Base-by-base conservation (phyloP, 2,113 vertebrate genomes). In the Echinops telfairi region DNA sequence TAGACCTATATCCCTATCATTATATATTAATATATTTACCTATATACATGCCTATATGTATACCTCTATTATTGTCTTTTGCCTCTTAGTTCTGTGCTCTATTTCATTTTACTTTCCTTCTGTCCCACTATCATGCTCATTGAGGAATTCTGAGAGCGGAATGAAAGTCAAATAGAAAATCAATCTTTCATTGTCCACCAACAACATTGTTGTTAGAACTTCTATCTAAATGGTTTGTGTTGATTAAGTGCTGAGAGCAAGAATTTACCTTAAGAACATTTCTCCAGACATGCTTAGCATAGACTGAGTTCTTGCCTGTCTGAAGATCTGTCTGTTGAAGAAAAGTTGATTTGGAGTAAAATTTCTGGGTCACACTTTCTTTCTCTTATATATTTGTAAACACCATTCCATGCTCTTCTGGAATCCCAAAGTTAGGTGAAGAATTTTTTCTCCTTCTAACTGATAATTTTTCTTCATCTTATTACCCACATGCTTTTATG, bases 221-320 rank as follows among this genome's bases (percentile, higher is more conserved):
- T 91, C 85, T 93, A 43, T n/a, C 68, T 57, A 70, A 91, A 77
- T 71, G 36, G 31, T 66, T 82, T 76, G 85, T 38, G 19, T 82
- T 89, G 33, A 82, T 82, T 77, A 70, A 82, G 3, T 36, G 89
- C 29, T 64, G 81, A 77, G n/a, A 88, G 31, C 25, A 85, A 27
- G 43, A 70, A 68, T 75, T 93, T 93, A 53, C 40, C 73, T 68
- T 88, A 60, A 68, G 84, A 70, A 5, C 68, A 43, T 76, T 81
- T 85, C 75, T 70, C 66, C 84, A 91, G 75, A 66, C n/a, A 33
- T 81, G 82, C 36, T 68, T 43, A 77, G 78, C 78, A 70, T 93
- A 91, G 85, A 36, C 38, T 17, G 86, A 86, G 76, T 71, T 92
- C 92, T 73, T 78, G 68, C 36, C 70, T 80, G 47, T 85, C 92